phyloP scores from a whole-genome alignment of 2,888 invertebrate species.

The Scaptomyza caliginosa region DNA sequence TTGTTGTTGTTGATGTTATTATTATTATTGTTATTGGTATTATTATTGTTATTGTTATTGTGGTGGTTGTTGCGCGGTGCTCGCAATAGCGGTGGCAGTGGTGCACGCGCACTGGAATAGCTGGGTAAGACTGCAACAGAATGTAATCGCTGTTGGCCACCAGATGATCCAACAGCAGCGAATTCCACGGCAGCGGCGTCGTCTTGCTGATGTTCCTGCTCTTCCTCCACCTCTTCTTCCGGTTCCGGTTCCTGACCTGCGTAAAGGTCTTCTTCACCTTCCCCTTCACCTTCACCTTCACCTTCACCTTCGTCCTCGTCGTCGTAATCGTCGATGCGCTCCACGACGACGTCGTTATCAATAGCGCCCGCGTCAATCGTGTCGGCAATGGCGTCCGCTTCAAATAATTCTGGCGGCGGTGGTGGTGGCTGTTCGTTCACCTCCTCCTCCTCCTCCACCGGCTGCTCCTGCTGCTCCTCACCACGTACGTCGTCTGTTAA shows the following conservation, averaged over 20 bases:
- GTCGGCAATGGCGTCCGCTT: slow-evolving; percentile 63
- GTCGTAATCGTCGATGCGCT: slow-evolving; percentile 73
- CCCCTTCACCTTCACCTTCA: slow-evolving; percentile 63
- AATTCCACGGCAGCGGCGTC: slow-evolving; percentile 21
- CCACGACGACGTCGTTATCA: slow-evolving; percentile 69
- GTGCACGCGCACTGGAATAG: slow-evolving; percentile 50
- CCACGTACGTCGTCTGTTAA: slow-evolving; percentile 15
- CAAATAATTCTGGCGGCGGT: slow-evolving; percentile 37
- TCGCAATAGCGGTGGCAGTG: slow-evolving; percentile 61
- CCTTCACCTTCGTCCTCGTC: slow-evolving; percentile 64
- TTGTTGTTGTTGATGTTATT: slow-evolving; percentile 33
- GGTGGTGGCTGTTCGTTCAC: slow-evolving; percentile 16
- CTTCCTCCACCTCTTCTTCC: slow-evolving; percentile 8
- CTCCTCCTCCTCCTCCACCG: slow-evolving; percentile 7
- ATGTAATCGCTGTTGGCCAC: slow-evolving; percentile 50
- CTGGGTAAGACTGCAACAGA: slow-evolving; percentile 69
- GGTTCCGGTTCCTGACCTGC: slow-evolving; percentile 2
- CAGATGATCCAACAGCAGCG: slow-evolving; percentile 1
- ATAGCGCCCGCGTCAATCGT: slow-evolving; percentile 69
- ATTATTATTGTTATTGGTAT: slow-evolving; percentile 30
- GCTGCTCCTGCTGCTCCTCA: slow-evolving; percentile 21
- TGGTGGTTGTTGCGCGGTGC: slow-evolving; percentile 42
- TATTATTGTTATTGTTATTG: slow-evolving; percentile 29
- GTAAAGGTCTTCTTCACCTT: slow-evolving; percentile 41
- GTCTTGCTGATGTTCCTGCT: background rate